Base-by-base conservation (phyloP, 2,113 vertebrate genomes). In the Morone saxatilis region DNA sequence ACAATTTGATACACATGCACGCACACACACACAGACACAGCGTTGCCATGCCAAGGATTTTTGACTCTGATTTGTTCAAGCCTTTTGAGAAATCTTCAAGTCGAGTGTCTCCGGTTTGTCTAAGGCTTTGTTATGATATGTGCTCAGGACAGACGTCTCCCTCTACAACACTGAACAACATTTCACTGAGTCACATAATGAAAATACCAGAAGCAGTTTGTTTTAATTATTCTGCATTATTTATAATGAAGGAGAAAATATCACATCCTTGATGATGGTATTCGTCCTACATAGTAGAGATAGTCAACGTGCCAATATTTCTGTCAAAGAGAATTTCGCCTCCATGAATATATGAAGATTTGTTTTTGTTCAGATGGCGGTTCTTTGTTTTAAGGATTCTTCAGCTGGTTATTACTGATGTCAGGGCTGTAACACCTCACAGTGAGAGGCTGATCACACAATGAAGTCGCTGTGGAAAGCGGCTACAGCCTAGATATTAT, bases 331-430 rank as follows among this genome's bases (percentile, higher is more conserved):
- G 45, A 62, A 20, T 11, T 68, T 57, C 25, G 57, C 74, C 71
- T 76, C 17, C 13, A 0, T n/a, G 40, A 82, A 63, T 43, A 12
- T n/a, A 57, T 54, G 36, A 78, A 31, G 14, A 31, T 31, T 2
- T 17, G 38, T 47, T 41, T 45, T 66, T 63, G 38, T 10, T n/a
- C 41, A 43, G 59, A 36, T 25, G 66, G 20, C 51, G 12, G 20
- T 60, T 38, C 54, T 88, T 87, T 87, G 84, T 85, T 80, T 86
- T 65, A 17, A 50, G 50, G 81, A 66, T 83, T 72, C 69, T 87
- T 70, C 53, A 45, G 61, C 47, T 66, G 76, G 31, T 84, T 86
- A 9, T 56, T 73, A 71, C 78, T 72, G 70, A 69, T 78, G 75
- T 78, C 83, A 20, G 51, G 11, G 79, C 80, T 76, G 73, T 70